A percentile compares a stretch with the other conserved stretches of the same genome.
Conservation (phyloP, 2,888 invertebrate species). For the Halocaridina rubra region DNA sequence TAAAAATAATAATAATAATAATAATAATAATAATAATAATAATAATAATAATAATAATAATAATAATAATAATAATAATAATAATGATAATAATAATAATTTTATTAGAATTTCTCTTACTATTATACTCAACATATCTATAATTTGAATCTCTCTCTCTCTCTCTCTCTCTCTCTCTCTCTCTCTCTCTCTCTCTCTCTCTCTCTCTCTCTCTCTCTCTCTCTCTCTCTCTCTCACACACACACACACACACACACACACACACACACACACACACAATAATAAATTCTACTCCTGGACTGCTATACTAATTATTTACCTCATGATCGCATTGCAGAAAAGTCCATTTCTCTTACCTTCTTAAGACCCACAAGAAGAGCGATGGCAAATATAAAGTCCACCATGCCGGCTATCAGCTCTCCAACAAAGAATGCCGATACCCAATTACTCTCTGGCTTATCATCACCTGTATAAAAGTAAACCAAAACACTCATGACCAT, state of each 20-base stretch:
- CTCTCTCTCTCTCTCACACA: not conserved
- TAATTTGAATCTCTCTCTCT: no score
- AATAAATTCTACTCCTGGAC: no score
- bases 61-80: not conserved
- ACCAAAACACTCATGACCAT: no score
- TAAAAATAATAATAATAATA: not conserved
- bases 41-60: not conserved
- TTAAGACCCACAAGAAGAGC: no score
- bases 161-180: not conserved
- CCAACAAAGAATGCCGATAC: no score
- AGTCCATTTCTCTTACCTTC: no score
- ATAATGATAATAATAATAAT: not conserved
- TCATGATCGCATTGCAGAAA: no score
- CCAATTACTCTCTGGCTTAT: no score
- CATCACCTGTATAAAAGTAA: no score
- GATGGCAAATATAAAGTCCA: no score
- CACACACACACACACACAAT: constrained; percentile 23
- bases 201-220: not conserved
- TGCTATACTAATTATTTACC: no score
- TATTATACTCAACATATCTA: not conserved
- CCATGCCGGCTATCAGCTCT: no score
- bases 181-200: not conserved
- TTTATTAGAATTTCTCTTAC: not conserved
- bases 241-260: not conserved
- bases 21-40: not conserved